A percentile compares a stretch with the other conserved stretches of the same genome.
Evolutionary conservation across 2,797 vertebrate genomes (phyloP).

Genomic region (Avahi laniger): DNA sequence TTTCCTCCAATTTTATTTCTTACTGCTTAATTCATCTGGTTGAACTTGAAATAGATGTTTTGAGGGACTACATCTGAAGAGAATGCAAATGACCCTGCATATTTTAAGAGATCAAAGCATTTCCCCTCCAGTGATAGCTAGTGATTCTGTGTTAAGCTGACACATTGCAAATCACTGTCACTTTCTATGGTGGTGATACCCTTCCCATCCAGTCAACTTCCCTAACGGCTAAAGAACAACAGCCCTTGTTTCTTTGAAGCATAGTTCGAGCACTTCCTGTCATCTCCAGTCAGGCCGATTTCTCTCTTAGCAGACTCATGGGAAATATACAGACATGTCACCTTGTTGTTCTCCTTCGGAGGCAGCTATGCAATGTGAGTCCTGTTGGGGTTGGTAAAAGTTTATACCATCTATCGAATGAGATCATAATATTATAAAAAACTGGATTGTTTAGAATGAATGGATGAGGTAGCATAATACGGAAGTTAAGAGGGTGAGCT

Average conservation of each 20-base stretch:
- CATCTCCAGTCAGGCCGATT: neutral
- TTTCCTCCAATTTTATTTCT: neutral
- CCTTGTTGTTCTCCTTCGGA: neutral
- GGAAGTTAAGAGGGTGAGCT: neutral
- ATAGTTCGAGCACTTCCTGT: neutral
- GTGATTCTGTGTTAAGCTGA: neutral
- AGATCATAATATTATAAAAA: neutral
- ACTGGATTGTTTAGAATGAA: neutral
- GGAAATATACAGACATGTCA: neutral
- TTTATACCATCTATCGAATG: neutral
- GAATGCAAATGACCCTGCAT: neutral
- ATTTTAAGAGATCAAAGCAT: neutral
- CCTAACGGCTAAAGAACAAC: neutral
- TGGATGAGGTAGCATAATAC: neutral
- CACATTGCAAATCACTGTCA: neutral
- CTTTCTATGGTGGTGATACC: neutral
- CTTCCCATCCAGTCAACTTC: neutral
- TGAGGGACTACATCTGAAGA: neutral
- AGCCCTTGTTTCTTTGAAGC: neutral
- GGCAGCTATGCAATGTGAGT: neutral
- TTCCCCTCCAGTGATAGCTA: neutral
- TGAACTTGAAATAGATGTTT: neutral
- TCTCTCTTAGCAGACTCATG: neutral
- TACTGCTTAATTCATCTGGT: neutral
- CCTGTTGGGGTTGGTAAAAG: neutral